Conservation (phyloP, 1,140 invertebrate species). For the Condylostylus longicornis region DNA sequence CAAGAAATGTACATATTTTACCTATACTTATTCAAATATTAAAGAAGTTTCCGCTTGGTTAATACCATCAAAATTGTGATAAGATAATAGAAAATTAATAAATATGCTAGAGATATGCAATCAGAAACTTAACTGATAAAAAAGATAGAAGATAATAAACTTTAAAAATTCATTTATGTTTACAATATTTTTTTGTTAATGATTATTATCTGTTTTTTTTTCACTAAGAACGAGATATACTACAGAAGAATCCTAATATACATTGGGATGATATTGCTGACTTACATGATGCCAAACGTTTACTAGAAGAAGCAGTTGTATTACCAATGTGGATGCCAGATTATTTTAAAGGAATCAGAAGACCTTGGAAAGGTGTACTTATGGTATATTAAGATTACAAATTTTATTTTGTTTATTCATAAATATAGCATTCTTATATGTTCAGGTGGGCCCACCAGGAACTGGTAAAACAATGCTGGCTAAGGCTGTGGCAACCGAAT, state of each 20-base stretch:
- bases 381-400: too few relatives aligned
- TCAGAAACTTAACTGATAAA: too few relatives aligned
- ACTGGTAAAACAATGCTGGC: slow-evolving; percentile 99
- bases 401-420: background rate
- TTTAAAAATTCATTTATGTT: background rate
- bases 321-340: slow-evolving; percentile 97
- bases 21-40: too few relatives aligned
- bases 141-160: too few relatives aligned
- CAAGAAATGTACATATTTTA: too few relatives aligned
- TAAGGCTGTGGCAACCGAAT: slow-evolving; percentile 98
- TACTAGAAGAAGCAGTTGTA: slow-evolving; percentile 95
- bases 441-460: slow-evolving; percentile 46
- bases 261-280: slow-evolving; percentile 97
- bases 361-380: slow-evolving; percentile 70
- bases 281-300: slow-evolving; percentile 81
- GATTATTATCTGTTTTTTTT: background rate
- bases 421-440: too few relatives aligned
- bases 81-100: too few relatives aligned
- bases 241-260: slow-evolving; percentile 95
- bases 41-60: too few relatives aligned
- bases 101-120: too few relatives aligned
- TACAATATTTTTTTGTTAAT: slow-evolving; percentile 1
- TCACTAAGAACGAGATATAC: slow-evolving; percentile 75
- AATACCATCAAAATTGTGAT: too few relatives aligned
- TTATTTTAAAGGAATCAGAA: slow-evolving; percentile 91